Percentiles rank a stretch among this genome's conserved stretches.
These are phyloP conservation scores for Leptatherina wallacei DNA, from an alignment of 2,797 vertebrate genomes.

Conservation along the genomic window DNA sequence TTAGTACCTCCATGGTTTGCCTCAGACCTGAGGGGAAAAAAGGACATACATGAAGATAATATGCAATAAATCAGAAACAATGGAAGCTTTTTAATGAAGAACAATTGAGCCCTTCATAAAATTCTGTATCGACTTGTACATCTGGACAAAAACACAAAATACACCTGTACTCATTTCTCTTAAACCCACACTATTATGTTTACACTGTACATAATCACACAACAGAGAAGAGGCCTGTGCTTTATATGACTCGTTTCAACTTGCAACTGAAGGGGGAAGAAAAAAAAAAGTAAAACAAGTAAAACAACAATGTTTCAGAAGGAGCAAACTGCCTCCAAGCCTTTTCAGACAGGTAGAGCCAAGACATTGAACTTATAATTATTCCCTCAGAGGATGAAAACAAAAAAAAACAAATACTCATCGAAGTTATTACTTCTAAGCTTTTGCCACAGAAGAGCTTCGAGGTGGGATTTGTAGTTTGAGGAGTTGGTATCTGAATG, in stretches of 20 bases:
- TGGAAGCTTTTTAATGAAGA: not conserved
- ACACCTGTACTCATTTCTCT: not conserved
- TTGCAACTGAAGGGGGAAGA: slow-evolving; percentile 48
- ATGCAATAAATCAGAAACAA: not conserved
- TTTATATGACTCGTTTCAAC: slow-evolving; percentile 69
- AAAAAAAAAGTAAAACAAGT: slow-evolving; percentile 30
- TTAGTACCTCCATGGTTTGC: slow-evolving; percentile 63
- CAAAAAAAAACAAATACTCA: slow-evolving; percentile 18
- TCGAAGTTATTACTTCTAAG: slow-evolving; percentile 28
- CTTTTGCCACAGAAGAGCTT: slow-evolving; percentile 23
- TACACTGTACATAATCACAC: slow-evolving; percentile 40
- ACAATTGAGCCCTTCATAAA: not conserved
- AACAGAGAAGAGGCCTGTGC: slow-evolving; percentile 46
- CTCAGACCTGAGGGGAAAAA: slow-evolving; percentile 58
- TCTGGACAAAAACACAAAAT: slow-evolving; percentile 13
- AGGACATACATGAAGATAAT: not conserved
- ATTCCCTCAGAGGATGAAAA: slow-evolving; percentile 24
- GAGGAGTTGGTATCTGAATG: slow-evolving; percentile 29
- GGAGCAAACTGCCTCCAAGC: slow-evolving; percentile 40
- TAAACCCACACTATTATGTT: slow-evolving; percentile 8
- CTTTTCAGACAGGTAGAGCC: slow-evolving; percentile 48
- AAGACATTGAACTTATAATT: slow-evolving; percentile 41
- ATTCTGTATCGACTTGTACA: slow-evolving; percentile 1
- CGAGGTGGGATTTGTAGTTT: slow-evolving; percentile 42
- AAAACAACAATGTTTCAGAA: slow-evolving; percentile 63